phyloP scores from a whole-genome alignment of 2,113 vertebrate genomes.

The Notarius quadriscutis region DNA sequence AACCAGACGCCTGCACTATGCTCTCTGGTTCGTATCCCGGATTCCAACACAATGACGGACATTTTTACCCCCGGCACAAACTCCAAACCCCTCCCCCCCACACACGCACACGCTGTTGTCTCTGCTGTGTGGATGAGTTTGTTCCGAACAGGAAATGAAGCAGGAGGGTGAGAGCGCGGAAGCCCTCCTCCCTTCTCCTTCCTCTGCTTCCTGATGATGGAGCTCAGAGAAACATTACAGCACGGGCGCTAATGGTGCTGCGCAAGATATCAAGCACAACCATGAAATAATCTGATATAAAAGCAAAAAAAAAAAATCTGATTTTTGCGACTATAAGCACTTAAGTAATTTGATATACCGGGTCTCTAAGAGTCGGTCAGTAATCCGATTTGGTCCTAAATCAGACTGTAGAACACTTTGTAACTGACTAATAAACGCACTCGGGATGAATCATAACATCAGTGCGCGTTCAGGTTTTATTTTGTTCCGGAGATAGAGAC shows the following conservation, averaged over 20 bases:
- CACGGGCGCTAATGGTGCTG: neutral
- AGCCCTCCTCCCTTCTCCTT: conserved; percentile 25
- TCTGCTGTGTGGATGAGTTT: conserved; percentile 57
- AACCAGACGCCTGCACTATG: too few relatives aligned
- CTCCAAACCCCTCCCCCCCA: neutral
- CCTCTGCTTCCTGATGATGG: conserved; percentile 51
- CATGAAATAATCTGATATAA: neutral
- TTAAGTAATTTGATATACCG: neutral
- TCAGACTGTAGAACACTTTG: neutral
- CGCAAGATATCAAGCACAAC: neutral
- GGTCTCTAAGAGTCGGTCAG: neutral
- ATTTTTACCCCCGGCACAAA: neutral
- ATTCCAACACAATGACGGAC: neutral
- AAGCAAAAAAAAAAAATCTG: neutral
- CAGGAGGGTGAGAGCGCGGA: conserved; percentile 15
- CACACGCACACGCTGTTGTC: neutral
- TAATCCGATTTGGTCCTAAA: neutral
- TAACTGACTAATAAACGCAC: neutral
- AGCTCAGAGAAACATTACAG: neutral
- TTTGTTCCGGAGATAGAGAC: neutral
- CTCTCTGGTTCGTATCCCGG: neutral
- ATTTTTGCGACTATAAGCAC: neutral
- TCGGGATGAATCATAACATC: neutral
- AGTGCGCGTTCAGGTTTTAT: neutral
- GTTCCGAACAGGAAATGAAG: conserved; percentile 64